A percentile compares a stretch with the other conserved stretches of the same genome.
Evolutionary conservation across 2,797 vertebrate genomes (phyloP).

Genomic region (Phrynocephalus vlangalii): DNA sequence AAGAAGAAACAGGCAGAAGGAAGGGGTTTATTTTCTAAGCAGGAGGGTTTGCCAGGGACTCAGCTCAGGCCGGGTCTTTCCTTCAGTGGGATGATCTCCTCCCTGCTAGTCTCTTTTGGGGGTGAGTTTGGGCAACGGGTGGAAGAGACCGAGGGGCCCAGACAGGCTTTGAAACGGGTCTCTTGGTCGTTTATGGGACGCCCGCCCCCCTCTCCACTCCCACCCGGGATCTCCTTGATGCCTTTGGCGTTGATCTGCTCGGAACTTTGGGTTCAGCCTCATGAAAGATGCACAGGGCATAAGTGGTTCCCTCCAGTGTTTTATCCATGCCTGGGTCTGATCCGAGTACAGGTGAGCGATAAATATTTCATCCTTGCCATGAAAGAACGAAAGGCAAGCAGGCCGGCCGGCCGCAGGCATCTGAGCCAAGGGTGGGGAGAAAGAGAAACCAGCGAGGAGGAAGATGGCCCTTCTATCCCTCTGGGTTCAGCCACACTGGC

Average conservation of each 20-base stretch:
- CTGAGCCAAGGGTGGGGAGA: too few species aligned
- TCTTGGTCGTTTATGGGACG: constrained; percentile 65
- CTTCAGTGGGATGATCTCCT: too few species aligned
- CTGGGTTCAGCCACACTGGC: too few species aligned
- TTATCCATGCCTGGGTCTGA: constrained; percentile 78
- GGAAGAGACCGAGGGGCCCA: too few species aligned
- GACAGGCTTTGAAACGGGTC: too few species aligned
- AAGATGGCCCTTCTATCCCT: background rate
- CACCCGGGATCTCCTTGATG: constrained; percentile 77
- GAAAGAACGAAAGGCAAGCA: background rate
- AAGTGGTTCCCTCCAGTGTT: constrained; percentile 80
- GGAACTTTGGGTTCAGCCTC: constrained; percentile 75
- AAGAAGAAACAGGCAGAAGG: too few species aligned
- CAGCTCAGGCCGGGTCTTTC: too few species aligned
- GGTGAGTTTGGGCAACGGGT: too few species aligned
- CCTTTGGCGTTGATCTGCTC: constrained; percentile 82
- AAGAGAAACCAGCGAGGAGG: background rate
- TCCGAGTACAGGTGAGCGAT: constrained; percentile 40
- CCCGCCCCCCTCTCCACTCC: constrained; percentile 24
- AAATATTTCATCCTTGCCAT: background rate
- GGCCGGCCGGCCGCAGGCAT: fast-evolving
- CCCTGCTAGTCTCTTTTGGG: too few species aligned
- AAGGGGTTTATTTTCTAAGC: too few species aligned
- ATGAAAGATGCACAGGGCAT: constrained; percentile 82
- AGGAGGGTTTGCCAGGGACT: too few species aligned